These are phyloP conservation scores for Cotesia congregata DNA, from an alignment of 2,888 invertebrate species.

Conservation along the genomic window DNA sequence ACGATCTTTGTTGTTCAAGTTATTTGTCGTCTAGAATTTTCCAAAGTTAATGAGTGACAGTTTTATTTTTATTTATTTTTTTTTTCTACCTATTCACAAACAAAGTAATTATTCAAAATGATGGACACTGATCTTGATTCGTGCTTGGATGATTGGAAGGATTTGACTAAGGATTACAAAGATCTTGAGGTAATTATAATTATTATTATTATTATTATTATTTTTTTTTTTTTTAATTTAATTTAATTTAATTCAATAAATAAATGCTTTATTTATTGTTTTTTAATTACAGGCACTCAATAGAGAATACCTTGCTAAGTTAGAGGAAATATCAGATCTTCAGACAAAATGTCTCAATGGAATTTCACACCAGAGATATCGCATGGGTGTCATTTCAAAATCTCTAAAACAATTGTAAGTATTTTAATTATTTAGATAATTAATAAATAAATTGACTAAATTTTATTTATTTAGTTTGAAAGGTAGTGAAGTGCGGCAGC, in stretches of 20 bases:
- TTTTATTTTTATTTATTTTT: no score
- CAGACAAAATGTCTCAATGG: conserved; percentile 91
- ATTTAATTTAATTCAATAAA: conserved; percentile 17
- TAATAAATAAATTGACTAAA: not conserved
- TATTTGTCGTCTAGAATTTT: not conserved
- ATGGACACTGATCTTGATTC: conserved; percentile 76
- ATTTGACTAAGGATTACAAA: conserved; percentile 83
- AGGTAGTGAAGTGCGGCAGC: conserved; percentile 59
- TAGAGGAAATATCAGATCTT: conserved; percentile 86
- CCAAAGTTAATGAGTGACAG: not conserved
- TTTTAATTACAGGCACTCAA: conserved; percentile 77
- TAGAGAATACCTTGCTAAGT: conserved; percentile 85
- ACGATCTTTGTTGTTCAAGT: not conserved
- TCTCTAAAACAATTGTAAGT: conserved; percentile 83
- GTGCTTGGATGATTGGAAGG: conserved; percentile 83
- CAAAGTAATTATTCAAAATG: conserved; percentile 1
- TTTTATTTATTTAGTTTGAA: conserved; percentile 58
- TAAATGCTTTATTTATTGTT: conserved; percentile 28
- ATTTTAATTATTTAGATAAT: conserved; percentile 3
- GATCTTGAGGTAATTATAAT: conserved; percentile 80
- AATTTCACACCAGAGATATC: conserved; percentile 92
- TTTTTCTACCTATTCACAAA: not conserved
- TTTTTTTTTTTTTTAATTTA: no score
- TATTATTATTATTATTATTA: conserved; percentile 35
- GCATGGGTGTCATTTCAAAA: conserved; percentile 85